phyloP scores from a whole-genome alignment of 2,888 invertebrate species.

The Agapostemon virescens region DNA sequence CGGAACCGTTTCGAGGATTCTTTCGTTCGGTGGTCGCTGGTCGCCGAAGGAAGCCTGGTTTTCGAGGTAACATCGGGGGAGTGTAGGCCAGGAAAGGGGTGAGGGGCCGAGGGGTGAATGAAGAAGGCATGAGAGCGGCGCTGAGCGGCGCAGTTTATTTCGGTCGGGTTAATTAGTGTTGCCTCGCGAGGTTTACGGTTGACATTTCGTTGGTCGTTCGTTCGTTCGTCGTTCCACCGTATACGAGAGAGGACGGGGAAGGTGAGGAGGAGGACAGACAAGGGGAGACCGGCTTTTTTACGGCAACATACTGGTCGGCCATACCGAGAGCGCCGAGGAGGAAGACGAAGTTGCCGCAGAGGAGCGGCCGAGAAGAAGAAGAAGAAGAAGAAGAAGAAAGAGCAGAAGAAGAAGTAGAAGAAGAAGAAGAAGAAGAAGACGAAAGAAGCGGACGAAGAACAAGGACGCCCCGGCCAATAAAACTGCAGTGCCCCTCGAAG shows the following conservation, averaged over 20 bases:
- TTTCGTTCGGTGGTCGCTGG: constrained; percentile 44
- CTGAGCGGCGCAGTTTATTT: constrained; percentile 78
- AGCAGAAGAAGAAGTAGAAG: constrained; percentile 37
- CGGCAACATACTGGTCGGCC: constrained; percentile 77
- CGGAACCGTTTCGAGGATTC: constrained; percentile 38
- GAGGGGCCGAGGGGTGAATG: constrained; percentile 42
- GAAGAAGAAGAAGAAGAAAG: constrained; percentile 6
- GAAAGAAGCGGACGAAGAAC: constrained; percentile 56
- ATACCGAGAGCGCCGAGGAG: constrained; percentile 66
- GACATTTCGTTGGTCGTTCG: constrained; percentile 79
- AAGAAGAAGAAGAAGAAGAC: constrained; percentile 45
- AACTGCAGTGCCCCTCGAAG: constrained; percentile 69
- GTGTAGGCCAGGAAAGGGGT: constrained; percentile 34
- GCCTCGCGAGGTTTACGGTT: constrained; percentile 80
- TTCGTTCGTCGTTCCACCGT: constrained; percentile 67
- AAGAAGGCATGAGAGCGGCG: constrained; percentile 60
- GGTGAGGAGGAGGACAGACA: constrained; percentile 63
- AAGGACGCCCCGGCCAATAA: constrained; percentile 72
- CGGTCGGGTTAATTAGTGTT: constrained; percentile 80
- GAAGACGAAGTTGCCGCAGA: constrained; percentile 61
- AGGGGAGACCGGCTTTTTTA: constrained; percentile 75
- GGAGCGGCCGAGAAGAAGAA: constrained; percentile 32
- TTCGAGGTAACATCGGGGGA: background rate
- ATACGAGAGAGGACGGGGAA: constrained; percentile 53
- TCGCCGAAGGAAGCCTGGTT: constrained; percentile 12